Evolutionary conservation across 2,797 vertebrate genomes (phyloP).

Genomic region (Amphiprion clarkii): DNA sequence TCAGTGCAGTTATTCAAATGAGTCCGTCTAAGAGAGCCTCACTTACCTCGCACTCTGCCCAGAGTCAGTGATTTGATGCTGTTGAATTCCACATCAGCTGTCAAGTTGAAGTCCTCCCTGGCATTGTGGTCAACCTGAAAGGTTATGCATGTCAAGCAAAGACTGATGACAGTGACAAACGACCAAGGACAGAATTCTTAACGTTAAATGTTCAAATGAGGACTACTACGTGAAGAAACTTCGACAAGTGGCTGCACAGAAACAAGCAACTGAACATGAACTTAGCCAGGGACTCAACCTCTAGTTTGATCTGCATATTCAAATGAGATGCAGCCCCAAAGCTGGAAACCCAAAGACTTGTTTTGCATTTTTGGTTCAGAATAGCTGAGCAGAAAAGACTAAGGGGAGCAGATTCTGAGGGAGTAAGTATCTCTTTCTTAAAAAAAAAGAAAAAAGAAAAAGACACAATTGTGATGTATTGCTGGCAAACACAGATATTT

Average conservation of each 20-base stretch:
- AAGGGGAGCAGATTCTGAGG: constrained; percentile 9
- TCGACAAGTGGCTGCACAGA: constrained; percentile 6
- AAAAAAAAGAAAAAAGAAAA: neutral
- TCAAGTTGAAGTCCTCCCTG: constrained; percentile 89
- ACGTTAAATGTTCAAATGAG: constrained; percentile 18
- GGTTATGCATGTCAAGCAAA: constrained; percentile 30
- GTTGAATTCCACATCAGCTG: constrained; percentile 91
- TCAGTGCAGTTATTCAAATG: constrained; percentile 50
- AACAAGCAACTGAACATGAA: constrained; percentile 19
- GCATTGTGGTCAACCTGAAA: constrained; percentile 90
- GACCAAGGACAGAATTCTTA: neutral
- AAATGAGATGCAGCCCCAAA: constrained; percentile 21
- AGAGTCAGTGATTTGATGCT: constrained; percentile 89
- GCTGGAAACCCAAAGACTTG: constrained; percentile 2
- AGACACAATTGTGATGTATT: neutral
- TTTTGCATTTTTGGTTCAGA: constrained; percentile 9
- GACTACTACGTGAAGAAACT: neutral
- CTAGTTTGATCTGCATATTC: constrained; percentile 18
- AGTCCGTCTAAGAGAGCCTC: constrained; percentile 27
- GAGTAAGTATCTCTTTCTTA: neutral
- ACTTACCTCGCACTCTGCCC: constrained; percentile 92
- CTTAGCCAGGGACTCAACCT: neutral
- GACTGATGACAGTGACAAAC: neutral
- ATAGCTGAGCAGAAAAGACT: neutral
- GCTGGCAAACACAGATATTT: constrained; percentile 35